Conservation (phyloP, 2,888 invertebrate species). For the Fragum fragum region DNA sequence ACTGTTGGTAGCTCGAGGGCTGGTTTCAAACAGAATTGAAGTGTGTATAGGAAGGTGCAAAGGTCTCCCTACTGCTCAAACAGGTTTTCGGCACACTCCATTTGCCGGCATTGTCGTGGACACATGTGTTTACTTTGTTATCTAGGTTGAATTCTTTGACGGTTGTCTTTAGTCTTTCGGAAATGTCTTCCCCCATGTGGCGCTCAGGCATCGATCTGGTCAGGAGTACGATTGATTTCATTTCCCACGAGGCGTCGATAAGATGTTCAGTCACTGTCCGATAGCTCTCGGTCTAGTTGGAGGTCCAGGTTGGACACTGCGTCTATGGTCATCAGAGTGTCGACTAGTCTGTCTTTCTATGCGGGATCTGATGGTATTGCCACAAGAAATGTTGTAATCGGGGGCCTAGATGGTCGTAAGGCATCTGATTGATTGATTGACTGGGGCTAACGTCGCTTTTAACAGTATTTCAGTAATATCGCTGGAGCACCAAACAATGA, state of each 20-base stretch:
- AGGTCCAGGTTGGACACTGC: slow-evolving; percentile 40
- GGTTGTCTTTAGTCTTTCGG: slow-evolving; percentile 1
- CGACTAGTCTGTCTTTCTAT: background rate
- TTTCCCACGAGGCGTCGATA: slow-evolving; percentile 3
- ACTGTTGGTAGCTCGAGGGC: slow-evolving; percentile 29
- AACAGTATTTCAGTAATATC: too few relatives aligned
- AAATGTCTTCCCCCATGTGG: slow-evolving; percentile 29
- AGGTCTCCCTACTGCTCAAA: slow-evolving; percentile 38
- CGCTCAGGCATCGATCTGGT: slow-evolving; percentile 36
- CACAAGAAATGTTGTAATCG: background rate
- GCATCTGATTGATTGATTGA: too few relatives aligned
- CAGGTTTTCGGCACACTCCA: slow-evolving; percentile 31
- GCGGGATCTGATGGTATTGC: background rate
- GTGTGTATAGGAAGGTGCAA: slow-evolving; percentile 41
- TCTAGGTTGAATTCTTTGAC: slow-evolving; percentile 36
- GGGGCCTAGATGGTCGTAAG: background rate
- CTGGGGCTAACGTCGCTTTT: too few relatives aligned
- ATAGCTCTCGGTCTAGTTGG: slow-evolving; percentile 34
- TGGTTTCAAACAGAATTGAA: slow-evolving; percentile 49
- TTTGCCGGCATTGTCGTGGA: slow-evolving; percentile 39
- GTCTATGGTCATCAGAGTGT: background rate
- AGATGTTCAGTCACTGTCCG: slow-evolving; percentile 45
- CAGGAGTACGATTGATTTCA: slow-evolving; percentile 22
- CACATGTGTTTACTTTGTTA: slow-evolving; percentile 18
- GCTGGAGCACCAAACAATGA: too few relatives aligned